Conservation (phyloP, 2,113 vertebrate species). For the Mormoops blainvillei region DNA sequence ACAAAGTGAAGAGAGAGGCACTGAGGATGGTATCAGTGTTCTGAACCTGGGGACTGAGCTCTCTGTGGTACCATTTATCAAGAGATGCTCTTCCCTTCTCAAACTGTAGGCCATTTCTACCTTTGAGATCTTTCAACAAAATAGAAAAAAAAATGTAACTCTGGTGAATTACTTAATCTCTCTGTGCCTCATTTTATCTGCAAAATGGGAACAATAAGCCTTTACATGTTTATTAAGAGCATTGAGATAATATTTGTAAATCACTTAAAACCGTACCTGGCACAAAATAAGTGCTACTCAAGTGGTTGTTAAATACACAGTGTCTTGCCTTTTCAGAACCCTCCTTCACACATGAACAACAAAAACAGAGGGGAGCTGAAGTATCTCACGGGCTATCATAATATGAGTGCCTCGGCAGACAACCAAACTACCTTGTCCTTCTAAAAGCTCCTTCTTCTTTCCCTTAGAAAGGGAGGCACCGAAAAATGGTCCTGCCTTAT, state of each 20-base stretch:
- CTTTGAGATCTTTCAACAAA: neutral
- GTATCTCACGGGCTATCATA: neutral
- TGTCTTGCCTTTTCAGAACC: neutral
- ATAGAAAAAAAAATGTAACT: neutral
- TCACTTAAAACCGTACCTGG: neutral
- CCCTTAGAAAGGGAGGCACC: neutral
- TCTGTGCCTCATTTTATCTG: neutral
- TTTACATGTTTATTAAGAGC: neutral
- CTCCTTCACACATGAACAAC: neutral
- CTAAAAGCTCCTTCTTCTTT: neutral
- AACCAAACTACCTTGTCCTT: neutral
- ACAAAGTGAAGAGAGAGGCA: neutral
- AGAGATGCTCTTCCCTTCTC: neutral
- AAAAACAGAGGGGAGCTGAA: neutral
- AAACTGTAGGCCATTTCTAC: neutral
- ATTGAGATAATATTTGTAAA: neutral
- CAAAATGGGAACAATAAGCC: neutral
- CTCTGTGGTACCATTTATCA: rapidly evolving
- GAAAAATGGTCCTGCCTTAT: neutral
- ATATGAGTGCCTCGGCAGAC: neutral
- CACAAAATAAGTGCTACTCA: neutral
- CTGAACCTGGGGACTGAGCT: neutral
- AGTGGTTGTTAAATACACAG: neutral
- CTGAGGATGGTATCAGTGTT: rapidly evolving
- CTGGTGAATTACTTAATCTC: neutral